Evolutionary conservation across 2,797 vertebrate genomes (phyloP), one percentile per base, ranked within the genome.

Genomic region (Chaunax sp.): DNA sequence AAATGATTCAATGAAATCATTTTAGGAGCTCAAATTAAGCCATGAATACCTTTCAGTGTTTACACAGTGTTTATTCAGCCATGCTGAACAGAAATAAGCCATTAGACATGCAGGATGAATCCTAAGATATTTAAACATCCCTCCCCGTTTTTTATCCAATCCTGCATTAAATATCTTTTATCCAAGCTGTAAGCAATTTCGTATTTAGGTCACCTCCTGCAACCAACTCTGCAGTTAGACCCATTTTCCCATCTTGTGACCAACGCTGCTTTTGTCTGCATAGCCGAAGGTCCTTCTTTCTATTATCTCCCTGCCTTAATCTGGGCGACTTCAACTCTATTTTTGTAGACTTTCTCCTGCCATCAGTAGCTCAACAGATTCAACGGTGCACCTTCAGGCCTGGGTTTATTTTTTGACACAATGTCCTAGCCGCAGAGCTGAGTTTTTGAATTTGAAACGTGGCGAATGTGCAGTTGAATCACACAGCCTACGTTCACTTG

Each of bases 171-270:
- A 77, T 70, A 68, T 68, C 15, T 63, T 75, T 85, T 64, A 78
- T 81, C 53, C 43, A 19, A 25, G 56, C 71, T 69, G 47, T 40
- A 66, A 81, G 78, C 57, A 30, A 53, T 64, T 77, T 54, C 68
- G 49, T 69, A 81, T 84, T 75, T 79, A 69, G 82, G 76, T 69
- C 78, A 73, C 54, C 57, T 84, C 46, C 70, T 75, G 55, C 26
- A 44, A 68, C 72, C 59, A 59, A n/a, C 63, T 77, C 61, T 71
- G 30, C 53, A 38, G 25, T 30, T 28, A 45, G 16, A 51, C 23
- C 57, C 19, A 62, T 65, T 72, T 75, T 38, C 13, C 46, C 15
- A 26, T 33, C 22, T 40, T 64, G 30, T 14, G 53, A 56, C 73
- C 69, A 57, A 30, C 40, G 50, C 40, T 16, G 40, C 46, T 19